phyloP scores from a whole-genome alignment of 1,140 invertebrate genomes.

The Oreohelix idahoensis region DNA sequence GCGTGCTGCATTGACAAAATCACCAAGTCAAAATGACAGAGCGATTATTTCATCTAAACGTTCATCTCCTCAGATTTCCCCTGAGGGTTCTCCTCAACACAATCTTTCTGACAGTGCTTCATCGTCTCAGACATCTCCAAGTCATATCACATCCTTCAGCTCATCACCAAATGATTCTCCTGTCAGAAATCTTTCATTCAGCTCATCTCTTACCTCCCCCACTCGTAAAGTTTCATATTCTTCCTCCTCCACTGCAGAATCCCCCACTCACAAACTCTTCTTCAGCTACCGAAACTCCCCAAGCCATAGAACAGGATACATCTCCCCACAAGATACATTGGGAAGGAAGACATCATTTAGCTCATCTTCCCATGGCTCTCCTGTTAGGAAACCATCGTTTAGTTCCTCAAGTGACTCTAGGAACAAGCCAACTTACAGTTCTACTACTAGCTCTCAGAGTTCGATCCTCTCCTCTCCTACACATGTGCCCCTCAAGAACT shows the following conservation, averaged over 20 bases:
- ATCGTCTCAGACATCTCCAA: conserved; percentile 35
- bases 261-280: conserved; percentile 37
- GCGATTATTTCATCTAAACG: neutral
- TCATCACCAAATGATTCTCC: conserved; percentile 41
- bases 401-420: conserved; percentile 35
- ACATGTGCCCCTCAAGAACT: conserved; percentile 39
- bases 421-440: conserved; percentile 39
- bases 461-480: conserved; percentile 40
- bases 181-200: conserved; percentile 36
- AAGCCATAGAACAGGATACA: conserved; percentile 20
- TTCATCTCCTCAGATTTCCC: conserved; percentile 25
- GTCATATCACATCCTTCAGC: conserved; percentile 40
- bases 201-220: conserved; percentile 33
- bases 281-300: conserved; percentile 36
- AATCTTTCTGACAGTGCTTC: conserved; percentile 29
- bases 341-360: conserved; percentile 39
- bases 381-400: conserved; percentile 39
- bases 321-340: conserved; percentile 12
- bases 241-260: conserved; percentile 35
- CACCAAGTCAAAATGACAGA: neutral
- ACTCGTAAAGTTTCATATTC: conserved; percentile 34
- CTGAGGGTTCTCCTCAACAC: conserved; percentile 29
- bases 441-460: conserved; percentile 43
- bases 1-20: neutral
- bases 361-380: conserved; percentile 37